A percentile compares a stretch with the other conserved stretches of the same genome.
Evolutionary conservation across 2,888 invertebrate species (phyloP).

Genomic region (Protonemura montana): DNA sequence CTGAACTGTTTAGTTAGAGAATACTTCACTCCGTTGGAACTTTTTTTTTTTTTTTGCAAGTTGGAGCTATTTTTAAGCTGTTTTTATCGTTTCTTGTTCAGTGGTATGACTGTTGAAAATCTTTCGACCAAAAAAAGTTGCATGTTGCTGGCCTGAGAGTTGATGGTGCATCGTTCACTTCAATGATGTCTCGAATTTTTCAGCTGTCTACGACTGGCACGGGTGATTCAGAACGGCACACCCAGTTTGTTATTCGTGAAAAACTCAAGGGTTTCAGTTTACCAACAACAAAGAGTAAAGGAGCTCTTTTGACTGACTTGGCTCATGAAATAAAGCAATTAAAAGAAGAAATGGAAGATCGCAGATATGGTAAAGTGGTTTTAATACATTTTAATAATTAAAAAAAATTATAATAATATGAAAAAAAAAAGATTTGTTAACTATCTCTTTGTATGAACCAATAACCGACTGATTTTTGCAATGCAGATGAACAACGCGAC

Average conservation of each 20-base stretch:
- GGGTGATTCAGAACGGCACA: conserved; percentile 84
- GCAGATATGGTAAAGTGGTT: conserved; percentile 59
- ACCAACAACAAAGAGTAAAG: conserved; percentile 84
- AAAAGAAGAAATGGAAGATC: conserved; percentile 84
- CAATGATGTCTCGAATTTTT: not conserved
- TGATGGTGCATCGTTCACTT: too few species aligned
- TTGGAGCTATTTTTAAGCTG: too few species aligned
- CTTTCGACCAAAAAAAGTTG: too few species aligned
- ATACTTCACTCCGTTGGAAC: too few species aligned
- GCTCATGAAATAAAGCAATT: conserved; percentile 85
- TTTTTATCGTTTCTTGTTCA: too few species aligned
- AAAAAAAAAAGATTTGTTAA: not conserved
- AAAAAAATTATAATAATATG: too few species aligned
- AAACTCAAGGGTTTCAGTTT: conserved; percentile 81
- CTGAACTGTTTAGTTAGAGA: too few species aligned
- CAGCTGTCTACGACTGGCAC: conserved; percentile 81
- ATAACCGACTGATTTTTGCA: not conserved
- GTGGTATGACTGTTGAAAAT: too few species aligned
- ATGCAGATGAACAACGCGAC: conserved; percentile 51
- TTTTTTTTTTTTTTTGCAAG: too few species aligned
- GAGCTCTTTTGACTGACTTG: conserved; percentile 83
- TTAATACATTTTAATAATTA: too few species aligned
- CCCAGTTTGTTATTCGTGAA: conserved; percentile 86
- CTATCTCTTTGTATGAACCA: not conserved
- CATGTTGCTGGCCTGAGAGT: too few species aligned